phyloP scores from a whole-genome alignment of 2,113 vertebrate genomes.

The Lepus americanus region DNA sequence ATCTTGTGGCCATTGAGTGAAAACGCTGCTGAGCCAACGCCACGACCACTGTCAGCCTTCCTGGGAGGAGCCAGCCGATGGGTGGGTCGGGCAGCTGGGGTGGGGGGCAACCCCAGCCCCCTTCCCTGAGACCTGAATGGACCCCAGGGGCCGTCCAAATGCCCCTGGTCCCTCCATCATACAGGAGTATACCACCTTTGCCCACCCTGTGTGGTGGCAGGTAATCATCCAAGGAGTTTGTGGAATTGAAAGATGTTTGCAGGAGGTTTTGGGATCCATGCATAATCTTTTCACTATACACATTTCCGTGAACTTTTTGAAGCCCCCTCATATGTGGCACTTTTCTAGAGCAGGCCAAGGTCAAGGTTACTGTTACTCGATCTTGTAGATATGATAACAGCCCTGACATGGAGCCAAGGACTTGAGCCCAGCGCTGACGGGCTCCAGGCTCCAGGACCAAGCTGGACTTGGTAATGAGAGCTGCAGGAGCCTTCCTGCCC shows the following conservation, averaged over 20 bases:
- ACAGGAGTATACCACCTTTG: too few species aligned
- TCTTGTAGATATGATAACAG: background rate
- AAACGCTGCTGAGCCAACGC: background rate
- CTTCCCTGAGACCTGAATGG: background rate
- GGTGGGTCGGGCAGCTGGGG: too few species aligned
- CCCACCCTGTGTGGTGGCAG: background rate
- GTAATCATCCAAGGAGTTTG: background rate
- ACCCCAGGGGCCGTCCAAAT: background rate
- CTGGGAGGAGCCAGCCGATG: background rate
- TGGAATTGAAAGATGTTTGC: too few species aligned
- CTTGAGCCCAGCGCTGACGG: background rate
- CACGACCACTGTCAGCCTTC: background rate
- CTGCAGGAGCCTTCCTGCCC: background rate
- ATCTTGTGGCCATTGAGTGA: slow-evolving; percentile 77
- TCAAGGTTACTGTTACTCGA: background rate
- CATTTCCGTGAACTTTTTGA: too few species aligned
- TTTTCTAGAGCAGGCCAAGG: background rate
- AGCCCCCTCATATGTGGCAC: too few species aligned
- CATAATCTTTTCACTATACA: too few species aligned
- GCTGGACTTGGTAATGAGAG: background rate
- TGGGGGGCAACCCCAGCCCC: background rate
- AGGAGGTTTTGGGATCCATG: too few species aligned
- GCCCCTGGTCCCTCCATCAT: background rate
- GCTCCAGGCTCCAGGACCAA: background rate
- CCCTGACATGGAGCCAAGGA: fast-evolving